These are phyloP conservation scores for Pardalotus punctatus DNA, from an alignment of 2,113 vertebrate species.

Conservation along the genomic window DNA sequence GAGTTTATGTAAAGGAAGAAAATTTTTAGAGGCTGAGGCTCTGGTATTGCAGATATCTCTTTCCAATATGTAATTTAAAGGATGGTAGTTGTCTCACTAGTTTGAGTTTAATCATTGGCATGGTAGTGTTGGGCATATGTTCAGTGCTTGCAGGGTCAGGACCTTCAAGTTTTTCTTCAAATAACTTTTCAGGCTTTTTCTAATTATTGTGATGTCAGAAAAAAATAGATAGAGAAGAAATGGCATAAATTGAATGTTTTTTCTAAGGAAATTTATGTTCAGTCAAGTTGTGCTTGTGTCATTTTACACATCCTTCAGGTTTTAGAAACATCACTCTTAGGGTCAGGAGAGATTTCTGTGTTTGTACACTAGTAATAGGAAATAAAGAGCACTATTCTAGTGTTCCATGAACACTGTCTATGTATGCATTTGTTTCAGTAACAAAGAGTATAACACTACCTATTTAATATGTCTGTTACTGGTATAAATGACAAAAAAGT, in stretches of 20 bases:
- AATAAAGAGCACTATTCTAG: neutral
- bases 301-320: neutral
- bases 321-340: neutral
- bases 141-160: neutral
- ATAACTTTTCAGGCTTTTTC: neutral
- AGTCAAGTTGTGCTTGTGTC: neutral
- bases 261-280: neutral
- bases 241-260: neutral
- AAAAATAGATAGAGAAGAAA: neutral
- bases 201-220: neutral
- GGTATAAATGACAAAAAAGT: neutral
- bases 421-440: neutral
- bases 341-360: neutral
- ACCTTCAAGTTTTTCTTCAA: neutral
- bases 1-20: neutral
- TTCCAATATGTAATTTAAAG: neutral
- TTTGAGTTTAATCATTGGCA: neutral
- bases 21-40: neutral
- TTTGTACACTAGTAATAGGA: neutral
- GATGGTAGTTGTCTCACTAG: neutral
- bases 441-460: neutral
- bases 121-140: neutral
- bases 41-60: neutral
- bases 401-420: neutral
- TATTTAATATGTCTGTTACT: neutral